Base-by-base conservation (phyloP, 2,797 vertebrate genomes). In the Centropyge bicolor region DNA sequence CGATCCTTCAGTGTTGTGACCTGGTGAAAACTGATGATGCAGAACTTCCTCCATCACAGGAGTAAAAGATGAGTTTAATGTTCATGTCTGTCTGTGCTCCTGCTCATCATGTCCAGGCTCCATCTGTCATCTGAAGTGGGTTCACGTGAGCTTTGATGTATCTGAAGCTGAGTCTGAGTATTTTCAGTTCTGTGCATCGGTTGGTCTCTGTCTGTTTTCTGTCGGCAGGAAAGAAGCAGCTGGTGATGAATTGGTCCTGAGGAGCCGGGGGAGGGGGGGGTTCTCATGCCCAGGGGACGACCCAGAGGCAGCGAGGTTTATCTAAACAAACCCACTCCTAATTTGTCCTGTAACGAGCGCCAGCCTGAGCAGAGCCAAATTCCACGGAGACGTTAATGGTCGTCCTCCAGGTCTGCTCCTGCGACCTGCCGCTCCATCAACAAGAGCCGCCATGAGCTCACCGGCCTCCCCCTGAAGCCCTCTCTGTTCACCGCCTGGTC, bases 161-260 rank as follows among this genome's bases (percentile, higher is more conserved):
- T 31, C 4, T 8, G 54, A 16, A 16, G 43, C 13, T 17, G 45
- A 20, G 46, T 35, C 38, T 19, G 51, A 1, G 38, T 16, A 9
- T 41, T n/a, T 3, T 17, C 40, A 9, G 19, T 31, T 24, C 20
- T 11, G 6, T 12, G 40, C 5, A 4, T 68, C 24, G 5, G n/a
- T 27, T 49, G 24, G 36, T 14, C 2, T 74, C 19, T 6, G 41
- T 59, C 55, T 70, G 85, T 83, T 76, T 96, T 95, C 94, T 90
- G 94, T 97, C 95, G 95, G 75, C 96, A 93, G 95, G 95, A 96
- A 96, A 94, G 90, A 95, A 96, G 92, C 93, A 93, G 51, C 93
- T 92, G 92, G 93, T 95, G 95, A 96, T 95, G 94, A 95, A 96
- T 46, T 92, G 95, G 93, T 91, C 92, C 92, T 87, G 90, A 93